Evolutionary conservation across 1,140 invertebrate genomes (phyloP).

Genomic region (Dufourea novaeangliae): DNA sequence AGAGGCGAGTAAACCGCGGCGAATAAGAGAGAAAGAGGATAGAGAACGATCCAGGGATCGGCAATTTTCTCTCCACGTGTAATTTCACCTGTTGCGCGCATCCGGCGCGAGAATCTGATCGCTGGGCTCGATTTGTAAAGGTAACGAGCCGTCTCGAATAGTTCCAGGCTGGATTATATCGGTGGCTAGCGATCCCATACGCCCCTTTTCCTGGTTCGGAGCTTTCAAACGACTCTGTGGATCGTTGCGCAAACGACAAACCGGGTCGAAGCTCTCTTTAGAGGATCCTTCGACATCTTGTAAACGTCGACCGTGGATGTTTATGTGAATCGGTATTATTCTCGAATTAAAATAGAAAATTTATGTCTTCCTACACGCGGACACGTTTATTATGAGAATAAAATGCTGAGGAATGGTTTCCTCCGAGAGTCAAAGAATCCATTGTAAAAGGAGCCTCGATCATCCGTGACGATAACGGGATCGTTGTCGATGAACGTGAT

Average conservation of each 20-base stretch:
- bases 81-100: conserved; percentile 74
- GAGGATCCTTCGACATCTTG: neutral
- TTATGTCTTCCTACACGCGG: too few relatives aligned
- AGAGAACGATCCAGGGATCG: conserved; percentile 51
- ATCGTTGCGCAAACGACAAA: conserved; percentile 6
- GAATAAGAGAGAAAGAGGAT: neutral
- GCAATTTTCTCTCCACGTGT: conserved; percentile 73
- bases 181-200: conserved; percentile 17
- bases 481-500: neutral
- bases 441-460: too few relatives aligned
- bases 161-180: conserved; percentile 50
- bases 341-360: too few relatives aligned
- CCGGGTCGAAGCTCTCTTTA: neutral
- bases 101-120: conserved; percentile 70
- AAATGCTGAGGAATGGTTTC: too few relatives aligned
- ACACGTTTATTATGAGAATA: too few relatives aligned
- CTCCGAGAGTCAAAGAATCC: too few relatives aligned
- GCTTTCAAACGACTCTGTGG: neutral
- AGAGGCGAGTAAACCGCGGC: neutral
- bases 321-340: neutral
- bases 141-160: conserved; percentile 51
- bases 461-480: neutral
- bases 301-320: neutral
- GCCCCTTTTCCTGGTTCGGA: neutral
- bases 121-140: conserved; percentile 67